Percentiles rank a stretch among this genome's conserved stretches.
phyloP scores from a whole-genome alignment of 2,797 vertebrate species.

The Lacerta viridis region DNA sequence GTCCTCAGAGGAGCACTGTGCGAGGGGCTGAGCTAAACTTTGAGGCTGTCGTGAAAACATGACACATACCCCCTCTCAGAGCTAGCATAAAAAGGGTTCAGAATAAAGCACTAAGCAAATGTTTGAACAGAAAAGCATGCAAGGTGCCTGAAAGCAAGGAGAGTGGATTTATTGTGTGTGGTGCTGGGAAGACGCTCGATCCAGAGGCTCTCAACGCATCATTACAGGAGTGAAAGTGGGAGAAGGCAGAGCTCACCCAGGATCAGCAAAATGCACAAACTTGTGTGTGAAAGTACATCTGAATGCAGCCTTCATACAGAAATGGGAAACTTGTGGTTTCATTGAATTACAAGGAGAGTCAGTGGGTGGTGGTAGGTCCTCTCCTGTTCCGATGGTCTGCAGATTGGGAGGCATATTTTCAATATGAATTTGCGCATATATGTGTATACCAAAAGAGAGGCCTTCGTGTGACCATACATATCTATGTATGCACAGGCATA shows the following conservation, averaged over 20 bases:
- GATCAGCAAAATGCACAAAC: background rate
- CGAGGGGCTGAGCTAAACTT: background rate
- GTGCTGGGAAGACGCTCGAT: too few species aligned
- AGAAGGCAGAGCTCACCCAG: background rate
- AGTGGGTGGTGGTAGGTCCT: background rate
- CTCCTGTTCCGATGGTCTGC: background rate
- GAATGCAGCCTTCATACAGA: background rate
- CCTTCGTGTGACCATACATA: background rate
- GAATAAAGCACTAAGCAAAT: background rate
- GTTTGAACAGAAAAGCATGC: background rate
- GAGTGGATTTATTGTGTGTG: background rate
- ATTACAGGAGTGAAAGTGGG: background rate
- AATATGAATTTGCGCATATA: background rate
- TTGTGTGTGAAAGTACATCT: background rate
- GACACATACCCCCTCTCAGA: background rate
- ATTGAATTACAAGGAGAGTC: background rate
- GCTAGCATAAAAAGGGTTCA: background rate
- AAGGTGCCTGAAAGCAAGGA: background rate
- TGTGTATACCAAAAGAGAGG: background rate
- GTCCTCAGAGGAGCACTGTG: background rate
- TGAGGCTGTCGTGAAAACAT: background rate
- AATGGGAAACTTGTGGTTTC: background rate
- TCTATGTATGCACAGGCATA: background rate
- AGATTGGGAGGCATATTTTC: background rate
- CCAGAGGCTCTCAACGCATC: background rate